These are phyloP conservation scores for Typhlichthys eigenmanni DNA, from an alignment of 2,797 vertebrate species.

Conservation along the genomic window DNA sequence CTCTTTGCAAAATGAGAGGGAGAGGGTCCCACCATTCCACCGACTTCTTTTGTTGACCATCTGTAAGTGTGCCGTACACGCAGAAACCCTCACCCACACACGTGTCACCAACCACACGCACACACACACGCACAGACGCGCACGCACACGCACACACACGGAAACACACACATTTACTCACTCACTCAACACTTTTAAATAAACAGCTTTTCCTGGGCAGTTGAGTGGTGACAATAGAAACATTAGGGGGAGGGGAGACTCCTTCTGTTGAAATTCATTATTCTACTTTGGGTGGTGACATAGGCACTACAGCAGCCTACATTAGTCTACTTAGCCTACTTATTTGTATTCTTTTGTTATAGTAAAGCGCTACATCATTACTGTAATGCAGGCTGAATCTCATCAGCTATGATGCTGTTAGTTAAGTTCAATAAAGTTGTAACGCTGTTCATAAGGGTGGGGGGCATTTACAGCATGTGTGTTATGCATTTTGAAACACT, in stretches of 20 bases:
- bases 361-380: neutral
- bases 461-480: neutral
- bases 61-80: constrained; percentile 77
- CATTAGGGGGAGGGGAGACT: constrained; percentile 58
- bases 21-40: constrained; percentile 64
- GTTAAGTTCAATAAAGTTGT: neutral
- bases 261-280: constrained; percentile 78
- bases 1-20: constrained; percentile 74
- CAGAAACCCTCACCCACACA: constrained; percentile 19
- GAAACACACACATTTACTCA: neutral
- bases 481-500: neutral
- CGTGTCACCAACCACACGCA: neutral
- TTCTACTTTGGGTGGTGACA: constrained; percentile 22
- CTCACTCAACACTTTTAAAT: neutral
- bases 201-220: constrained; percentile 28
- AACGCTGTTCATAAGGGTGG: neutral
- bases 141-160: constrained; percentile 4
- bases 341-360: neutral
- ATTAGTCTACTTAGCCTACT: neutral
- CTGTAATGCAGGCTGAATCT: neutral
- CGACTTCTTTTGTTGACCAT: constrained; percentile 88
- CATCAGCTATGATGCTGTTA: neutral
- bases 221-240: constrained; percentile 45
- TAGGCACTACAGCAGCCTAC: neutral
- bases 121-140: neutral